These are phyloP conservation scores for Brotogeris chrysoptera DNA, from an alignment of 2,797 vertebrate genomes.

Conservation along the genomic window DNA sequence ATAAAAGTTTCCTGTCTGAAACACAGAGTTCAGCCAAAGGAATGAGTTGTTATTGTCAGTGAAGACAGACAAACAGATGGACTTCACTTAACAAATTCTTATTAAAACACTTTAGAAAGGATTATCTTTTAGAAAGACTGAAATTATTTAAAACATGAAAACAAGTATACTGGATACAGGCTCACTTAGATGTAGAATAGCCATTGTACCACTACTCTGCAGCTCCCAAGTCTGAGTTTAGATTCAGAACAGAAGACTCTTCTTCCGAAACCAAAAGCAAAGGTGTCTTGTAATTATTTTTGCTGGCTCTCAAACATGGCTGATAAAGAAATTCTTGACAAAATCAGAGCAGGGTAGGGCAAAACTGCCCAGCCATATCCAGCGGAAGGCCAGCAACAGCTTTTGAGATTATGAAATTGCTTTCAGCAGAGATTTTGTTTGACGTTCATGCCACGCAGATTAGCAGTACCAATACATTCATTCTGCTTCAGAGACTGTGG, in stretches of 20 bases:
- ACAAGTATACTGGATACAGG: not conserved
- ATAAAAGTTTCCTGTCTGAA: constrained; percentile 24
- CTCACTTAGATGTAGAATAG: not conserved
- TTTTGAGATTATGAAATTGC: constrained; percentile 67
- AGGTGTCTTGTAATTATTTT: not conserved
- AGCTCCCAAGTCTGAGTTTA: not conserved
- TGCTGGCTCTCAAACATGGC: not conserved
- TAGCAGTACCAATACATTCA: constrained; percentile 32
- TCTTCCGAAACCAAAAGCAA: not conserved
- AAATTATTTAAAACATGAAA: not conserved
- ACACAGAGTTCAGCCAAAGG: not conserved
- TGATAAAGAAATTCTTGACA: constrained; percentile 14
- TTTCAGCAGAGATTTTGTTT: constrained; percentile 62
- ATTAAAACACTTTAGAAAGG: not conserved
- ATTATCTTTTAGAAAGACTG: not conserved
- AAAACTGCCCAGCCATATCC: not conserved
- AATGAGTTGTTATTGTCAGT: not conserved
- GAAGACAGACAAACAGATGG: not conserved
- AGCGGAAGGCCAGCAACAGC: constrained; percentile 28
- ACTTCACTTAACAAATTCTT: not conserved
- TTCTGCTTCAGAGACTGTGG: not conserved
- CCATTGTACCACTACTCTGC: not conserved
- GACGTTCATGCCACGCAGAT: constrained; percentile 30
- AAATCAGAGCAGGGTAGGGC: not conserved
- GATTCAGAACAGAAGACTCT: not conserved